phyloP scores from a whole-genome alignment of 2,797 vertebrate species.

The Thripadectes ignobilis region DNA sequence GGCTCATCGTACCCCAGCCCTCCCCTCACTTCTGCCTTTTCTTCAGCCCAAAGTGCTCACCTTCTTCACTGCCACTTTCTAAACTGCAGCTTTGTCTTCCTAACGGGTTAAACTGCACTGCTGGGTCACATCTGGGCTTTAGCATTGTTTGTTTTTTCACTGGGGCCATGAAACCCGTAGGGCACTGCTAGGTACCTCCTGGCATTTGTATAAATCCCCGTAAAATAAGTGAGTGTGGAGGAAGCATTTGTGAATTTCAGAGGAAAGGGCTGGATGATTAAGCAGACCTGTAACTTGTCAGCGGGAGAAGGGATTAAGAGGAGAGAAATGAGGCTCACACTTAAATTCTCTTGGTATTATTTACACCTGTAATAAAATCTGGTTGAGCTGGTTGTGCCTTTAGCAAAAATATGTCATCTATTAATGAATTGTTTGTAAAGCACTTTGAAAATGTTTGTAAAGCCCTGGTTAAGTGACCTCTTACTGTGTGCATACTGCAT shows the following conservation, averaged over 20 bases:
- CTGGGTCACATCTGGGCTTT: not conserved
- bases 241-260: not conserved
- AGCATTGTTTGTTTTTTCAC: not conserved
- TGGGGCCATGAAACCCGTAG: not conserved
- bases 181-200: not conserved
- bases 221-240: not conserved
- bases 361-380: slow-evolving; percentile 59
- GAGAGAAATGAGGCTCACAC: not conserved
- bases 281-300: not conserved
- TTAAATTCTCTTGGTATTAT: not conserved
- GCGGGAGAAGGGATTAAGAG: not conserved
- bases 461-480: not conserved
- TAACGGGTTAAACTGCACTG: fast-evolving
- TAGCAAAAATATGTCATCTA: slow-evolving; percentile 58
- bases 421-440: slow-evolving; percentile 58
- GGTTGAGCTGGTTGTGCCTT: slow-evolving; percentile 47
- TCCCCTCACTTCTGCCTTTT: not conserved
- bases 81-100: not conserved
- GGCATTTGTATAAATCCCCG: not conserved
- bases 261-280: not conserved
- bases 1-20: not conserved
- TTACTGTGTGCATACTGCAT: not conserved
- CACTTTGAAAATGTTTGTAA: slow-evolving; percentile 23
- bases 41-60: not conserved
- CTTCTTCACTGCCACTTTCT: fast-evolving